These are phyloP conservation scores for Saxidomus purpurata DNA, from an alignment of 1,140 invertebrate species.

Conservation along the genomic window DNA sequence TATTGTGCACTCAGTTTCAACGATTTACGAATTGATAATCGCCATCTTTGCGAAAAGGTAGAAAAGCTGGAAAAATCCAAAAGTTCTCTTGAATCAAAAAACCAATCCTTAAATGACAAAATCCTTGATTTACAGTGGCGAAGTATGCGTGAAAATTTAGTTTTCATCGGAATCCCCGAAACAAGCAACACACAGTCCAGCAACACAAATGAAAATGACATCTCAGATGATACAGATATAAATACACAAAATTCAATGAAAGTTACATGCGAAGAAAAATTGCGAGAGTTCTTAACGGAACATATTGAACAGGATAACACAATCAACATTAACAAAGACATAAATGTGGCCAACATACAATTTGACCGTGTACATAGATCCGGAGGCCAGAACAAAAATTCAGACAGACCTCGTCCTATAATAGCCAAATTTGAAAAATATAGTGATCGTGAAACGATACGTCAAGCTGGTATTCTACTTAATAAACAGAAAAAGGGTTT, in stretches of 20 bases:
- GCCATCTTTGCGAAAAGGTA: neutral
- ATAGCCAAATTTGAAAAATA: neutral
- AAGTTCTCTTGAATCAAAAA: too few species aligned
- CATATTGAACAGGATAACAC: neutral
- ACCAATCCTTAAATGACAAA: too few species aligned
- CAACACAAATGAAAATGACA: too few species aligned
- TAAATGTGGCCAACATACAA: neutral
- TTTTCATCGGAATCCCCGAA: too few species aligned
- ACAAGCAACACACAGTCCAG: too few species aligned
- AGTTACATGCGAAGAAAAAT: too few species aligned
- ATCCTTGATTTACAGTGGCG: too few species aligned
- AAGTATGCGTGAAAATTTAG: too few species aligned
- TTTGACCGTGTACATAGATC: neutral
- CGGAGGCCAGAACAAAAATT: neutral
- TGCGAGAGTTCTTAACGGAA: neutral
- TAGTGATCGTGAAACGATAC: neutral
- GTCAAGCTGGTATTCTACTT: neutral
- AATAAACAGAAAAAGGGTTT: neutral
- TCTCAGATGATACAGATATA: too few species aligned
- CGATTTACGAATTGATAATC: too few species aligned
- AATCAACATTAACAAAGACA: neutral
- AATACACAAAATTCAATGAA: too few species aligned
- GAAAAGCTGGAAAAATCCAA: neutral
- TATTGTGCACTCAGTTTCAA: too few species aligned
- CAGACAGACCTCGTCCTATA: neutral